Conservation (phyloP, 2,888 invertebrate species). For the Cyaniris semiargus region DNA sequence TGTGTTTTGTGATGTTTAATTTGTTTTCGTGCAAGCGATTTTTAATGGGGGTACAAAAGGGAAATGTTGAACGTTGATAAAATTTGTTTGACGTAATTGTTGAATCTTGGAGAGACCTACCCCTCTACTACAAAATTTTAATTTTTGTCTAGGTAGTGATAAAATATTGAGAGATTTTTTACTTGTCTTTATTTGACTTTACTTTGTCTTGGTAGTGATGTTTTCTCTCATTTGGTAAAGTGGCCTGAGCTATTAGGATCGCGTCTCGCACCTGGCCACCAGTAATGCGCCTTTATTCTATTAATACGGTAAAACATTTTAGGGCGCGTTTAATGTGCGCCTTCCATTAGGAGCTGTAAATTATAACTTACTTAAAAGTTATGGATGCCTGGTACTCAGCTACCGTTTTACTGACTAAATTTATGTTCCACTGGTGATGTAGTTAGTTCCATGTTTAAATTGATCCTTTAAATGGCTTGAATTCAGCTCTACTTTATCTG, state of each 20-base stretch:
- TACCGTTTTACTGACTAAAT: slow-evolving; percentile 47
- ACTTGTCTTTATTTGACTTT: too few species aligned
- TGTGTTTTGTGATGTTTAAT: slow-evolving; percentile 75
- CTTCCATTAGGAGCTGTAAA: slow-evolving; percentile 77
- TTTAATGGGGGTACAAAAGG: slow-evolving; percentile 42
- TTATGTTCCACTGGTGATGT: slow-evolving; percentile 41
- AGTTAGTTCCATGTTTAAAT: neutral
- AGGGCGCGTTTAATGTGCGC: slow-evolving; percentile 69
- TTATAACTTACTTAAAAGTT: slow-evolving; percentile 66
- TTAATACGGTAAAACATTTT: slow-evolving; percentile 72
- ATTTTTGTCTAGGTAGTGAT: neutral
- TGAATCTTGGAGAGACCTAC: neutral
- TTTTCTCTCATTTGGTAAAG: slow-evolving; percentile 50
- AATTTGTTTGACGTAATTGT: neutral
- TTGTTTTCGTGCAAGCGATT: slow-evolving; percentile 60
- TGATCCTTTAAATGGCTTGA: neutral
- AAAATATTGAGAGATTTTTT: neutral
- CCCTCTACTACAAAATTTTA: neutral
- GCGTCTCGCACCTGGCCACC: slow-evolving; percentile 68
- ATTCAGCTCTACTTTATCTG: neutral
- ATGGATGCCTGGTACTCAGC: slow-evolving; percentile 60
- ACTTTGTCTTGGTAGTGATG: slow-evolving; percentile 34
- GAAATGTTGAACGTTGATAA: slow-evolving; percentile 2
- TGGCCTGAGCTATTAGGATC: slow-evolving; percentile 63
- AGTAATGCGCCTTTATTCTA: slow-evolving; percentile 57